A percentile compares a stretch with the other conserved stretches of the same genome.
These are phyloP conservation scores for Nebria brevicollis DNA, from an alignment of 2,888 invertebrate species.

Conservation along the genomic window DNA sequence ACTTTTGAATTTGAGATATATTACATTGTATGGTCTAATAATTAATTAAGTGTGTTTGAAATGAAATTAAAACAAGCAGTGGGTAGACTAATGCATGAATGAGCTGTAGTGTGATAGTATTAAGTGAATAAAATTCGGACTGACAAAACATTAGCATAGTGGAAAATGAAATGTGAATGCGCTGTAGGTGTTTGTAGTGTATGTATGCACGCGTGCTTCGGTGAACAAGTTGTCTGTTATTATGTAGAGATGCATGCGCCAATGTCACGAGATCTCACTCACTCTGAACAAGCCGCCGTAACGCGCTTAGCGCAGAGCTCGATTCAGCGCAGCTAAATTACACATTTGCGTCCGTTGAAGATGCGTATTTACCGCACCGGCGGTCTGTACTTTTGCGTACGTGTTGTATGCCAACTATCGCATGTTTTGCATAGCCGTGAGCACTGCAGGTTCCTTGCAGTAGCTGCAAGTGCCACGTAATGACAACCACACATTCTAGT, in stretches of 20 bases:
- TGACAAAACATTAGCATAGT: too few species aligned
- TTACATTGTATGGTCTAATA: too few species aligned
- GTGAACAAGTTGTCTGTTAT: slow-evolving; percentile 5
- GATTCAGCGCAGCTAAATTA: slow-evolving; percentile 1
- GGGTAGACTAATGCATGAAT: too few species aligned
- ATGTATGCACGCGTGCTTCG: neutral
- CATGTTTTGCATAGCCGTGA: slow-evolving; percentile 5
- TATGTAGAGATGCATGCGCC: neutral
- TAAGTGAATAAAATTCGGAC: too few species aligned
- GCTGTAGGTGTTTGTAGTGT: too few species aligned
- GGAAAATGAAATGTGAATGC: too few species aligned
- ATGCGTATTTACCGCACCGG: neutral
- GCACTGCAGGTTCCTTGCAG: neutral
- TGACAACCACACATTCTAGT: slow-evolving; percentile 11
- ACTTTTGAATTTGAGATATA: too few species aligned
- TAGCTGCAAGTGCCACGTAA: neutral
- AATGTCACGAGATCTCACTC: slow-evolving; percentile 9
- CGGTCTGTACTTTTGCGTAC: neutral
- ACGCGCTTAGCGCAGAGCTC: neutral
- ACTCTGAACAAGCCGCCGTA: neutral
- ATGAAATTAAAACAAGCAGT: too few species aligned
- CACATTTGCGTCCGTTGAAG: neutral
- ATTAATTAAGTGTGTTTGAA: too few species aligned
- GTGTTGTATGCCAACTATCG: neutral
- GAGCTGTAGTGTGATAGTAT: too few species aligned